Base-by-base conservation (phyloP, 2,888 invertebrate genomes). In the Ormyrus labotus region DNA sequence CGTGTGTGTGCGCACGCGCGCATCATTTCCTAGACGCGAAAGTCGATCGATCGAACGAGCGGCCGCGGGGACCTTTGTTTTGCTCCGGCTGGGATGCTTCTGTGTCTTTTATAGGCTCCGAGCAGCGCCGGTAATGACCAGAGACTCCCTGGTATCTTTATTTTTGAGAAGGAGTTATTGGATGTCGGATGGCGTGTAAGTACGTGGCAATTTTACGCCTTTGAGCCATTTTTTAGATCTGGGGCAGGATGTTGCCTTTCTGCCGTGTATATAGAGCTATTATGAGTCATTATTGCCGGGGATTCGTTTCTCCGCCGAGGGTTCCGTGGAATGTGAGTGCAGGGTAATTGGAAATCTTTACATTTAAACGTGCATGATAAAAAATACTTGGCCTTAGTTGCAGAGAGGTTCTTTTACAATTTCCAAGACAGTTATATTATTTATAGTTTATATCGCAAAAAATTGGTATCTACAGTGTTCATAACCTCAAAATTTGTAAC, bases 121-220 rank as follows among this genome's bases (percentile, higher is more conserved):
- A 34, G 51, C 47, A 34, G 8, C 45, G 63, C 47, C 51, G 70
- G 70, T 77, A 77, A 70, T 71, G 64, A 77, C 51, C 50, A 34
- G 5, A 55, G 51, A 47, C 19, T 19, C 6, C 11, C 10, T 0
- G 19, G 11, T 10, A 9, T n/a, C 47, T 13, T 45, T 45, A 7
- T 11, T 72, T 63, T 63, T 61, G 50, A 57, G 19, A 34, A n/a
- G n/a, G 63, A 53, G 51, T 72, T 68, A 11, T 10, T 50, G n/a
- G 68, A 76, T 8, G 69, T 51, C 34, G 34, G 50, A 51, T 69
- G 76, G 73, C 63, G 69, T 55, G 76, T 76, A 76, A 76, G 76
- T 67, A 63, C 76, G 76, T 76, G 76, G 76, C 76, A 76, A 76
- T 76, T 76, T 76, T 76, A 76, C 76, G 69, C 76, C 69, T 76